These are phyloP conservation scores for Podilymbus podiceps DNA, from an alignment of 2,113 vertebrate species.

Conservation along the genomic window DNA sequence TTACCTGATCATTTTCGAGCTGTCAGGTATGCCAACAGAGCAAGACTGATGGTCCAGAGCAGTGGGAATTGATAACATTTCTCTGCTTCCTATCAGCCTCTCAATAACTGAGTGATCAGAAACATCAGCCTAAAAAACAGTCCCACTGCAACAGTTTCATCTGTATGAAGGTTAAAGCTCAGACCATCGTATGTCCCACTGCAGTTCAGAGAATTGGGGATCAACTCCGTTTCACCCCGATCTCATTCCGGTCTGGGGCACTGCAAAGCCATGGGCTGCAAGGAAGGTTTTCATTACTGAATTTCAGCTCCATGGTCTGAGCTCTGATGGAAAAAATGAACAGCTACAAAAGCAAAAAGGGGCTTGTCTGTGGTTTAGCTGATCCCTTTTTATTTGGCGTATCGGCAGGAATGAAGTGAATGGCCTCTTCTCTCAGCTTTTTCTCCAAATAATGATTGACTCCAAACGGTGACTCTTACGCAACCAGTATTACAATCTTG, in stretches of 20 bases:
- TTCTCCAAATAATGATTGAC: background rate
- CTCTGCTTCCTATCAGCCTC: slow-evolving; percentile 22
- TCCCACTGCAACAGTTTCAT: background rate
- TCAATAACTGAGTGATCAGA: slow-evolving; percentile 20
- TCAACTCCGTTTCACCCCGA: background rate
- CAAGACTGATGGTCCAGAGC: background rate
- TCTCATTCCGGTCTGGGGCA: background rate
- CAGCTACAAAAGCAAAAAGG: slow-evolving; percentile 17
- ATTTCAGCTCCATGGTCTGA: background rate
- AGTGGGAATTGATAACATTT: slow-evolving; percentile 28
- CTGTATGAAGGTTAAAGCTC: background rate
- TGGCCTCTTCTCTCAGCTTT: slow-evolving; percentile 16
- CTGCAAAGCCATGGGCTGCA: background rate
- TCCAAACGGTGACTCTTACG: background rate
- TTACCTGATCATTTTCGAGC: background rate
- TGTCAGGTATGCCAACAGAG: slow-evolving; percentile 8
- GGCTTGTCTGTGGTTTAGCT: slow-evolving; percentile 44
- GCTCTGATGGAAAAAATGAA: slow-evolving; percentile 44
- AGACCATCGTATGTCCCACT: background rate
- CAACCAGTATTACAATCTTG: slow-evolving; percentile 28
- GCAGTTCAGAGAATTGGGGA: background rate
- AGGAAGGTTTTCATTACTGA: slow-evolving; percentile 36
- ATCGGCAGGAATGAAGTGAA: slow-evolving; percentile 30
- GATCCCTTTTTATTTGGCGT: slow-evolving; percentile 29
- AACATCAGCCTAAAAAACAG: background rate